These are phyloP conservation scores for Acrobeloides nanus DNA, from an alignment of 2,888 invertebrate genomes.

Conservation along the genomic window DNA sequence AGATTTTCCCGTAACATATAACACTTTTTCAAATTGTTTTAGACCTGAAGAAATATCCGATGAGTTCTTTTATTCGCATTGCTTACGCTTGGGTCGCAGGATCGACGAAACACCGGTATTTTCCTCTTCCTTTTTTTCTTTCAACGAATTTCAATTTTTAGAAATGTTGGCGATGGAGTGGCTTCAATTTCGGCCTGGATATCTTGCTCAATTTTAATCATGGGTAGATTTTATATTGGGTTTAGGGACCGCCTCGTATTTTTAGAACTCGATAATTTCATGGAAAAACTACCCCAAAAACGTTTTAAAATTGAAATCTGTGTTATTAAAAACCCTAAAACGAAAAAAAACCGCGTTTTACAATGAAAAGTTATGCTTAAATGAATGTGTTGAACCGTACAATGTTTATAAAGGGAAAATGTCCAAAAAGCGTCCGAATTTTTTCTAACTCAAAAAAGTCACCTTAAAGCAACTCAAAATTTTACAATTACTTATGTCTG, in stretches of 20 bases:
- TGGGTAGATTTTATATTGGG: slow-evolving; percentile 7
- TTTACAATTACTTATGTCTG: too few species aligned
- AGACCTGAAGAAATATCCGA: slow-evolving; percentile 23
- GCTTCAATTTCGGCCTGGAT: slow-evolving; percentile 40
- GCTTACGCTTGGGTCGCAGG: slow-evolving; percentile 29
- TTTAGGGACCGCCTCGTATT: too few species aligned
- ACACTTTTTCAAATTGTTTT: too few species aligned
- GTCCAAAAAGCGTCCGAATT: too few species aligned
- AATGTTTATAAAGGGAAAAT: too few species aligned
- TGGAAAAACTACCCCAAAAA: not conserved
- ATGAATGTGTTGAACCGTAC: too few species aligned
- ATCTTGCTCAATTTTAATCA: slow-evolving; percentile 23
- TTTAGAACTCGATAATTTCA: not conserved
- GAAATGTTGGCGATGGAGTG: slow-evolving; percentile 44
- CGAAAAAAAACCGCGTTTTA: too few species aligned
- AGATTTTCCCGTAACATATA: too few species aligned
- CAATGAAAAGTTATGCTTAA: too few species aligned
- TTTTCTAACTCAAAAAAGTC: too few species aligned
- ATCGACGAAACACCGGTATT: slow-evolving; percentile 15
- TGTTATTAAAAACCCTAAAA: too few species aligned
- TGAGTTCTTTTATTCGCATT: slow-evolving; percentile 27
- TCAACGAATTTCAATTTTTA: slow-evolving; percentile 14
- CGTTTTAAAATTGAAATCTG: slow-evolving; percentile 16
- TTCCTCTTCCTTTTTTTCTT: slow-evolving; percentile 3
- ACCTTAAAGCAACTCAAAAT: too few species aligned